These are phyloP conservation scores for Hydra vulgaris DNA, from an alignment of 30 jellyfish, hydroid and myxozoan species.

Conservation along the genomic window DNA sequence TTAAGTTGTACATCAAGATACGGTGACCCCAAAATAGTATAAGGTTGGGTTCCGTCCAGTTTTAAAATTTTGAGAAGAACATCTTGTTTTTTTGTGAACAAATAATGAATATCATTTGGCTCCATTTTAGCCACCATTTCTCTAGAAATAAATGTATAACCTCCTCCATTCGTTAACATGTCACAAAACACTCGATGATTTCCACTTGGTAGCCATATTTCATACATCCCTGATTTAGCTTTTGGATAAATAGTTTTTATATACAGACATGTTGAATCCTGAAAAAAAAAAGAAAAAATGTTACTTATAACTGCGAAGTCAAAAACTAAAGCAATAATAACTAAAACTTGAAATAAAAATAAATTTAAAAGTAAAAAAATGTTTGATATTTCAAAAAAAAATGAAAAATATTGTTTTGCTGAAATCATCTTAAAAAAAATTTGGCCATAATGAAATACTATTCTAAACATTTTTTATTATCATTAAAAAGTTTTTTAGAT, in stretches of 20 bases:
- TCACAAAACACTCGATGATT: slow-evolving; percentile 20
- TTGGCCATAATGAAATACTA: too few species aligned
- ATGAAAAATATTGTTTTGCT: too few species aligned
- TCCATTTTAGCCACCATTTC: slow-evolving; percentile 9
- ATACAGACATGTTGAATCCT: slow-evolving; percentile 22
- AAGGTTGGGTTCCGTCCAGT: slow-evolving; percentile 35
- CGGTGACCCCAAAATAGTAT: slow-evolving; percentile 11
- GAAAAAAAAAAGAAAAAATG: not conserved
- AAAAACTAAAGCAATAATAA: too few species aligned
- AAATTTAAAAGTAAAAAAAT: too few species aligned
- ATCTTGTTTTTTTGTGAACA: slow-evolving; percentile 20
- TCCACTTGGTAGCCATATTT: slow-evolving; percentile 27
- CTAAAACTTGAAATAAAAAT: too few species aligned
- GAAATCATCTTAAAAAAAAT: too few species aligned
- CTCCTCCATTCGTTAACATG: slow-evolving; percentile 42
- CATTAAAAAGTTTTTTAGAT: too few species aligned
- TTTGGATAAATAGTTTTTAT: slow-evolving; percentile 3
- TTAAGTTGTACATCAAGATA: not conserved
- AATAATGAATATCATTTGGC: slow-evolving; percentile 12
- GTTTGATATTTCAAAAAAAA: too few species aligned
- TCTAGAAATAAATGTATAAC: slow-evolving; percentile 32
- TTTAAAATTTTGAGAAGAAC: slow-evolving; percentile 28
- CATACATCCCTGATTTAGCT: slow-evolving; percentile 3
- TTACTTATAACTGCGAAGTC: not conserved
- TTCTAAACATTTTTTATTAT: too few species aligned